phyloP scores from a whole-genome alignment of 1,140 invertebrate species.

The Pachypeltis micranthus region DNA sequence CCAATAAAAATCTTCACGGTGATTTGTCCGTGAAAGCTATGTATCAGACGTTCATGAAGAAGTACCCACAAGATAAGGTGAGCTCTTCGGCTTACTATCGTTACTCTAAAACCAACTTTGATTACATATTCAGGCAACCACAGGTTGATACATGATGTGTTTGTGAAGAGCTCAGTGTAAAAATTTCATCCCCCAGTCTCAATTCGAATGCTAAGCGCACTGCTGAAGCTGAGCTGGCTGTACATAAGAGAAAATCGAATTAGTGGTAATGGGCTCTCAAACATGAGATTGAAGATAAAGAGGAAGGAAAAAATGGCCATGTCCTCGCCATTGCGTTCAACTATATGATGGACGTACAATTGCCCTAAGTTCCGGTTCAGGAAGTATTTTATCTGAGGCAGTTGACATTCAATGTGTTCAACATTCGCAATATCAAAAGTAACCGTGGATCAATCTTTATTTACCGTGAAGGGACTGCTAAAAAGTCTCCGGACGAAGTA shows the following conservation, averaged over 20 bases:
- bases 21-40: not conserved
- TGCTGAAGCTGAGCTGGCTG: not conserved
- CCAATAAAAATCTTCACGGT: not conserved
- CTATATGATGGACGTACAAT: not conserved
- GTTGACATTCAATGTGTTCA: not conserved
- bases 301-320: not conserved
- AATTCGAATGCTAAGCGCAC: not conserved
- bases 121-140: conserved; percentile 10
- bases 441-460: not conserved
- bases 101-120: not conserved
- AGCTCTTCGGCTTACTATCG: not conserved
- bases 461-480: not conserved
- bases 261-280: not conserved
- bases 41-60: not conserved
- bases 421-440: not conserved
- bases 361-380: not conserved
- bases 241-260: not conserved
- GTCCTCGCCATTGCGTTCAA: not conserved
- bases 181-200: conserved; percentile 8
- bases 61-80: not conserved
- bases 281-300: not conserved
- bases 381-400: not conserved
- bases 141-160: conserved; percentile 14
- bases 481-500: not conserved
- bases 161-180: conserved; percentile 13